A percentile compares a stretch with the other conserved stretches of the same genome.
phyloP scores from a whole-genome alignment of 1,140 invertebrate genomes.

The Caerostris extrusa region DNA sequence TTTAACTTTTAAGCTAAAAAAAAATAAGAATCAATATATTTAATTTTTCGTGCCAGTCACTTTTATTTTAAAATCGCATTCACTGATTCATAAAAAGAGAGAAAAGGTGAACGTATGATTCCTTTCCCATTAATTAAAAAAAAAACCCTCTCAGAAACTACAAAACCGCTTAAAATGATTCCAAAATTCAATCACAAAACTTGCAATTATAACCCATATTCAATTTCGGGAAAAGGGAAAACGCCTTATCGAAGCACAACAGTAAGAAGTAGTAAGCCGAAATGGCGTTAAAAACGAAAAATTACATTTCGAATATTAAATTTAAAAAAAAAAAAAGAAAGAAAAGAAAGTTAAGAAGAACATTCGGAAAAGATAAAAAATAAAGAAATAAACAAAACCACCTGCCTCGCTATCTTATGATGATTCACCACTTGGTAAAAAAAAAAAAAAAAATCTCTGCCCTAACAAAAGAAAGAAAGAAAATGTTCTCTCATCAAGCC shows the following conservation, averaged over 20 bases:
- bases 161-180: not conserved
- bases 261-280: not conserved
- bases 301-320: not conserved
- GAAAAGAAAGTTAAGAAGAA: not conserved
- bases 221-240: not conserved
- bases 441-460: not conserved
- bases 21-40: no score
- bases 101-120: no score
- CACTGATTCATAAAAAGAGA: no score
- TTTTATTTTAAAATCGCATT: no score
- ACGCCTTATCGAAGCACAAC: not conserved
- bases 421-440: constrained; percentile 65
- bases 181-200: not conserved
- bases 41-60: no score
- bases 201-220: not conserved
- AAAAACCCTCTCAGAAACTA: no score
- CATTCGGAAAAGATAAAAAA: not conserved
- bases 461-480: constrained; percentile 50
- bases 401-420: constrained; percentile 38
- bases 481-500: constrained; percentile 66
- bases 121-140: no score
- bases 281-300: not conserved
- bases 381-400: constrained; percentile 37
- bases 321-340: not conserved
- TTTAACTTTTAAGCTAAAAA: no score